A percentile compares a stretch with the other conserved stretches of the same genome.
These are phyloP conservation scores for Microvelia longipes DNA, from an alignment of 1,140 invertebrate genomes.

Conservation along the genomic window DNA sequence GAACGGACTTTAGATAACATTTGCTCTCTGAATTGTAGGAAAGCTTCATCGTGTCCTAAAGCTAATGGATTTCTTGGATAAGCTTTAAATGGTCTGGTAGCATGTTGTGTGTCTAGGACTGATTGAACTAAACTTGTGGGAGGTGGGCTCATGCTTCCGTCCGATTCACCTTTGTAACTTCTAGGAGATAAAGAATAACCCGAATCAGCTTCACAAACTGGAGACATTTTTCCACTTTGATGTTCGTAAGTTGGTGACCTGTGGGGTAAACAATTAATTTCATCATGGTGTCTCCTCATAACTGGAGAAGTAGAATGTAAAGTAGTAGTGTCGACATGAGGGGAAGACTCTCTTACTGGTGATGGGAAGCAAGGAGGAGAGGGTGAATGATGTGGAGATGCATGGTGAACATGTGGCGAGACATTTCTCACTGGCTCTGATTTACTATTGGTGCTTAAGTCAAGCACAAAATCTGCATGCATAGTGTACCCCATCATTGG, in stretches of 20 bases:
- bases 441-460: not conserved
- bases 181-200: not conserved
- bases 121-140: slow-evolving; percentile 7
- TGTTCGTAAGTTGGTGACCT: not conserved
- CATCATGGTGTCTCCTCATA: not conserved
- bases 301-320: not conserved
- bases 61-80: slow-evolving; percentile 49
- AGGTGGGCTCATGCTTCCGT: not conserved
- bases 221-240: not conserved
- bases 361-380: not conserved
- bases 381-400: too few species aligned
- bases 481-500: not conserved
- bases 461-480: not conserved
- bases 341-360: not conserved
- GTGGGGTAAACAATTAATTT: not conserved
- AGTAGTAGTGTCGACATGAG: not conserved
- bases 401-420: too few species aligned
- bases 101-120: slow-evolving; percentile 3
- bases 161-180: not conserved
- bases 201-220: not conserved
- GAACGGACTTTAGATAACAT: slow-evolving; percentile 46
- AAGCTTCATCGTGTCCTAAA: slow-evolving; percentile 43
- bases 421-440: not conserved
- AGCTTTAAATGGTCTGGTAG: slow-evolving; percentile 47
- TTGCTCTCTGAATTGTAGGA: slow-evolving; percentile 44